A percentile compares a stretch with the other conserved stretches of the same genome.
phyloP scores from a whole-genome alignment of 1,140 invertebrate genomes.

The Musca domestica region DNA sequence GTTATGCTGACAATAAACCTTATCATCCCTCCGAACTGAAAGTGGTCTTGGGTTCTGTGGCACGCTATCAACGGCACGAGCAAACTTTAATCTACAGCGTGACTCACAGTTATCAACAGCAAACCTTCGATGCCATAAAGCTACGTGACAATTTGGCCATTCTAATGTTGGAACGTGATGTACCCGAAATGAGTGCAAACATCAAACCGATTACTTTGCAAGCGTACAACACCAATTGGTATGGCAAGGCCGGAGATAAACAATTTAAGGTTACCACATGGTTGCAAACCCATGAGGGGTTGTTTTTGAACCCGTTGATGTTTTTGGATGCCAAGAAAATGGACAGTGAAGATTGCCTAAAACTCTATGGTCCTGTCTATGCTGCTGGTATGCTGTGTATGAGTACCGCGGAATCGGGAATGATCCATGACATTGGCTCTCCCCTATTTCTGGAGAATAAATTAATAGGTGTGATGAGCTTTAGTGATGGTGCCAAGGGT shows the following conservation, averaged over 20 bases:
- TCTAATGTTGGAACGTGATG: constrained; percentile 43
- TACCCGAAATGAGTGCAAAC: constrained; percentile 29
- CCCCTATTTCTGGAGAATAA: constrained; percentile 28
- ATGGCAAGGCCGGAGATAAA: background rate
- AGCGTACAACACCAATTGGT: background rate
- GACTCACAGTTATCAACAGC: constrained; percentile 39
- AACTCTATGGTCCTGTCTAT: constrained; percentile 6
- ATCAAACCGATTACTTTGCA: constrained; percentile 35
- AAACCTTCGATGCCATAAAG: constrained; percentile 27
- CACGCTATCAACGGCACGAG: constrained; percentile 37
- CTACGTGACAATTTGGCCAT: constrained; percentile 36
- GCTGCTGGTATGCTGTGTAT: constrained; percentile 20
- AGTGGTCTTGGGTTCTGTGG: constrained; percentile 36
- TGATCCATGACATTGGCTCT: constrained; percentile 35
- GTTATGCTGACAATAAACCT: constrained; percentile 19
- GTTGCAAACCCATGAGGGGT: constrained; percentile 6
- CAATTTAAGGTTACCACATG: constrained; percentile 23
- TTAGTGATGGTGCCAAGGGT: too few species aligned
- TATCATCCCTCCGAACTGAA: constrained; percentile 45
- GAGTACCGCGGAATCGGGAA: background rate
- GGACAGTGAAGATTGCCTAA: background rate
- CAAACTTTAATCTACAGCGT: constrained; percentile 33
- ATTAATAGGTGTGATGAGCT: constrained; percentile 12
- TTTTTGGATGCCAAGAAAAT: constrained; percentile 8
- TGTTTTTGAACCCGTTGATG: constrained; percentile 17